phyloP scores from a whole-genome alignment of 2,888 invertebrate genomes.

The Ommatoiulus sabulosus region DNA sequence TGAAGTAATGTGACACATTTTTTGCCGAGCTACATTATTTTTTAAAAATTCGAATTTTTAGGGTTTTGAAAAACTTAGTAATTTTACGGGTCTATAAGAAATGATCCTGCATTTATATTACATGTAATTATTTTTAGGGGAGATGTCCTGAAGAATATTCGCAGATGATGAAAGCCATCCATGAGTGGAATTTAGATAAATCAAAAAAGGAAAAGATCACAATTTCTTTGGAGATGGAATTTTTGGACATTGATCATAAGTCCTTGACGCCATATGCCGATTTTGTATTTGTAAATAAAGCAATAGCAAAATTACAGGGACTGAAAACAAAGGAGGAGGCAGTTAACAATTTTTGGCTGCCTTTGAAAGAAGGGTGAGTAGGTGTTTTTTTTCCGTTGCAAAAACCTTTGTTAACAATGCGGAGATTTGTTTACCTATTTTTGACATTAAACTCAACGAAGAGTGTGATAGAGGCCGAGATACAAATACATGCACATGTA shows the following conservation, averaged over 20 bases:
- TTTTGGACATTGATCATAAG: slow-evolving; percentile 69
- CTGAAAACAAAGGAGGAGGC: slow-evolving; percentile 71
- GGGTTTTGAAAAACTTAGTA: too few relatives aligned
- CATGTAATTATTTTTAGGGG: slow-evolving; percentile 66
- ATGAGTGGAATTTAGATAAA: slow-evolving; percentile 68
- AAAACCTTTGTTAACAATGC: too few relatives aligned
- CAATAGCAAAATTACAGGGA: slow-evolving; percentile 72
- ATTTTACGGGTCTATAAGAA: too few relatives aligned
- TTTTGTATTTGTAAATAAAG: slow-evolving; percentile 76
- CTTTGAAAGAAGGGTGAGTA: slow-evolving; percentile 34
- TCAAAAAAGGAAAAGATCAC: slow-evolving; percentile 63
- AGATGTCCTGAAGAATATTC: slow-evolving; percentile 71
- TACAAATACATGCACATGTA: too few relatives aligned
- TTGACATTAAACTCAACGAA: too few relatives aligned
- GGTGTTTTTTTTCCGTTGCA: too few relatives aligned
- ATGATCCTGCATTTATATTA: too few relatives aligned
- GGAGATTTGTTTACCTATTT: too few relatives aligned
- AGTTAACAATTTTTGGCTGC: slow-evolving; percentile 63
- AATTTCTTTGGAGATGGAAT: slow-evolving; percentile 76
- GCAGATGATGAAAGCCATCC: slow-evolving; percentile 72
- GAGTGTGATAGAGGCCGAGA: too few relatives aligned
- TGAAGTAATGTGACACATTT: slow-evolving; percentile 70
- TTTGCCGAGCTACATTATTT: too few relatives aligned
- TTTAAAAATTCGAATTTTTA: too few relatives aligned
- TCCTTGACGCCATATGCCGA: slow-evolving; percentile 72